These are phyloP conservation scores for Trichonephila clavata DNA, from an alignment of 1,140 invertebrate genomes.

Conservation along the genomic window DNA sequence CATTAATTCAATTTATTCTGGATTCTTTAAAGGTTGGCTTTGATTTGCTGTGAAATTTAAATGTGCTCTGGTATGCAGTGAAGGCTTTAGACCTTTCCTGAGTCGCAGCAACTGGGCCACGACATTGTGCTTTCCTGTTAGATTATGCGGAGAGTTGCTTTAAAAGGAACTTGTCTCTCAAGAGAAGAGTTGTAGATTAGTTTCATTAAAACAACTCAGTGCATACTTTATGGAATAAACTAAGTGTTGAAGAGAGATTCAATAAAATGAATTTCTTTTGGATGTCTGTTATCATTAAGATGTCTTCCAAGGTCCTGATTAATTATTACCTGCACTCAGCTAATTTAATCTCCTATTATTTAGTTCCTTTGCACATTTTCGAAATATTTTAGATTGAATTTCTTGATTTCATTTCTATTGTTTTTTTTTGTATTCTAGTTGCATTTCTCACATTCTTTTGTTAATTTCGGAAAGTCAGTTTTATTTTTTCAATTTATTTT, in stretches of 20 bases:
- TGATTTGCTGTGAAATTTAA: constrained; percentile 72
- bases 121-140: constrained; percentile 36
- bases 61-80: constrained; percentile 28
- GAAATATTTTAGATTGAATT: too few relatives aligned
- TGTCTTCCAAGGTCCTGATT: too few relatives aligned
- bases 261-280: not conserved
- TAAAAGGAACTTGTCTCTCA: constrained; percentile 11
- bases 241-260: not conserved
- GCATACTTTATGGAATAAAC: constrained; percentile 4
- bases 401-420: too few relatives aligned
- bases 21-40: constrained; percentile 60
- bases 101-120: constrained; percentile 6
- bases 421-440: too few relatives aligned
- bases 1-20: constrained; percentile 74
- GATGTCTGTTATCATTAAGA: not conserved
- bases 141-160: constrained; percentile 28
- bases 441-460: too few relatives aligned
- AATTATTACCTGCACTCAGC: too few relatives aligned
- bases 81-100: not conserved
- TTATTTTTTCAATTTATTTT: too few relatives aligned
- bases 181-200: constrained; percentile 1
- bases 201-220: constrained; percentile 15
- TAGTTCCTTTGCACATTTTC: too few relatives aligned
- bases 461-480: too few relatives aligned
- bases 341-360: too few relatives aligned